Conservation (phyloP, 2,113 vertebrate genomes). For the Microcebus jonahi region DNA sequence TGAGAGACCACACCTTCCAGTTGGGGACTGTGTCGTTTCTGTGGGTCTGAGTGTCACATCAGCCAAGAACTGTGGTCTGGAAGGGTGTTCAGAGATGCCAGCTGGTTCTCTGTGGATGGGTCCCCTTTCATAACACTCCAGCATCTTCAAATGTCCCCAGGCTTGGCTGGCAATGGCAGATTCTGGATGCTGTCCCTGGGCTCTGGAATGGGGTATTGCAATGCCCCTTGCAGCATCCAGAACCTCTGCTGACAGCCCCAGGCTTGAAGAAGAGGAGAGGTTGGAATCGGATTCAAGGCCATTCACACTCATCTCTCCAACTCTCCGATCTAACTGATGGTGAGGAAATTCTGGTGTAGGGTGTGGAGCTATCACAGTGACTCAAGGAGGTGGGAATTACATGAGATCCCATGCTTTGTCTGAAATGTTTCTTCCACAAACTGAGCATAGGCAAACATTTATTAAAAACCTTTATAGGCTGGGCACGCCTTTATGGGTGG, state of each 20-base stretch:
- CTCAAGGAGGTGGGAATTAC: not conserved
- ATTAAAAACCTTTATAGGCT: not conserved
- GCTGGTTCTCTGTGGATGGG: not conserved
- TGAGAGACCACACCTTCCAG: not conserved
- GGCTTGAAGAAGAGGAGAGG: not conserved
- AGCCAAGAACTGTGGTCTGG: not conserved
- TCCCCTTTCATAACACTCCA: not conserved
- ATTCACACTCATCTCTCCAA: not conserved
- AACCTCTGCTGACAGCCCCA: not conserved
- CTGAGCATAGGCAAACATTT: not conserved
- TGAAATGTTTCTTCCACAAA: not conserved
- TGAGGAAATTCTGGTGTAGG: not conserved
- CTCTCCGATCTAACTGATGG: not conserved
- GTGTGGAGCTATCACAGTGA: not conserved
- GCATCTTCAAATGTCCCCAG: not conserved
- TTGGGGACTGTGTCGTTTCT: not conserved
- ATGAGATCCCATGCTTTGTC: not conserved
- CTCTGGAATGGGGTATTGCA: not conserved
- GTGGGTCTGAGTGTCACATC: not conserved
- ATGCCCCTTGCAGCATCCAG: not conserved
- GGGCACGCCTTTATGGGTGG: too few relatives aligned
- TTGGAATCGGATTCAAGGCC: not conserved
- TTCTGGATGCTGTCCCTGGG: not conserved
- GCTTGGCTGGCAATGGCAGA: not conserved
- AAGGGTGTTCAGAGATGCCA: not conserved